Conservation (phyloP, 2,797 vertebrate species). For the Malacoraja senta region DNA sequence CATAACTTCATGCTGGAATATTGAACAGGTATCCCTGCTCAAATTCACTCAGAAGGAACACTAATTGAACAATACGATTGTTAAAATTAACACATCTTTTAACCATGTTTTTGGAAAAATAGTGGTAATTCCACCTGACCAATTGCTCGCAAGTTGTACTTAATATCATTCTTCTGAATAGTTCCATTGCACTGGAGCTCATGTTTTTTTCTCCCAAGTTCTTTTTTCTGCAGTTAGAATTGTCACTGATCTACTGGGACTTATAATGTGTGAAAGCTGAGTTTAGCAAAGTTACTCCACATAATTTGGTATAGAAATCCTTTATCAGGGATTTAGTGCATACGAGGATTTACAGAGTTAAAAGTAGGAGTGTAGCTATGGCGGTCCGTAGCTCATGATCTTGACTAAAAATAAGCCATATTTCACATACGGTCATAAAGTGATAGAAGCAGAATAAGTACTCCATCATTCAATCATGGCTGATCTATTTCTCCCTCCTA, state of each 20-base stretch:
- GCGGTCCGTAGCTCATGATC: background rate
- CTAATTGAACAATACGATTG: background rate
- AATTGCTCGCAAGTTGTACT: background rate
- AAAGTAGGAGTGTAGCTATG: background rate
- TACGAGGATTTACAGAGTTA: background rate
- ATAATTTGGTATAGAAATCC: background rate
- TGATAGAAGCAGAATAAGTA: no score
- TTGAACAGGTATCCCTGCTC: background rate
- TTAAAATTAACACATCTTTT: background rate
- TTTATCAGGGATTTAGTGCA: background rate
- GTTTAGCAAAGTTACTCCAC: background rate
- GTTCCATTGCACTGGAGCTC: background rate
- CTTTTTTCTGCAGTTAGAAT: background rate
- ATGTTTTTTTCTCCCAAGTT: background rate
- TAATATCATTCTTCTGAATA: no score
- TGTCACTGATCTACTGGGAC: background rate
- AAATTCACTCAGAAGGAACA: background rate
- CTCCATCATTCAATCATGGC: no score
- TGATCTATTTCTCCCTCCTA: no score
- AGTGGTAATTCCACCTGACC: slow-evolving; percentile 1
- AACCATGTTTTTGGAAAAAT: background rate
- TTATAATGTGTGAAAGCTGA: background rate
- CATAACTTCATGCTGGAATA: background rate
- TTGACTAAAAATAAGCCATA: background rate
- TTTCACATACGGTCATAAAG: background rate